Evolutionary conservation across 1,140 invertebrate genomes (phyloP), one percentile per base, ranked within the genome.

Genomic region (Protaetia brevitarsis): DNA sequence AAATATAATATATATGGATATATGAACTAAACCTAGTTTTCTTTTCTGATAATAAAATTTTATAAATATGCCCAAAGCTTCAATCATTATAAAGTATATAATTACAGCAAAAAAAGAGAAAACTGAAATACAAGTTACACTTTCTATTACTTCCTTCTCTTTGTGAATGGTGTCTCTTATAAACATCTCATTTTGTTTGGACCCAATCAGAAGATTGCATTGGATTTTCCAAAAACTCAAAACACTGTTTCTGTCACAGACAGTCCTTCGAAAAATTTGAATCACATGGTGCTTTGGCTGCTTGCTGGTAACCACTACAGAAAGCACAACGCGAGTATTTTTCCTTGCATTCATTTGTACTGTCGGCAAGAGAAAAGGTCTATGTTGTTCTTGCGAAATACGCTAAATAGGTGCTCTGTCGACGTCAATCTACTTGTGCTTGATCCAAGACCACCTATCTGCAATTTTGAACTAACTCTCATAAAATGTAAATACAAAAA

Each of bases 351-450:
- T 60, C 29, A 66, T 72, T 72, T 72, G 71, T 71, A 71, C 71
- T 71, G 71, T 72, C 69, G 67, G 67, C 67, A 72, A 71, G 69
- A 72, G 67, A 72, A 71, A 67, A 63, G 56, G 61, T 69, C 65
- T 66, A 68, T 68, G 67, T 61, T 51, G 68, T 70, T 64, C 65
- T 69, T 66, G 37, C 65, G 51, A 69, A 41, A 41, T 57, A 63
- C 30, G 16, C 37, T 61, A 23, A 16, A 51, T 16, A 4, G 10
- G 16, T 37, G 2, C 11, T 27, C 13, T 34, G 26, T 67, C 57
- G 23, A 29, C 26, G 3, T 34, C 23, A 31, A 62, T 63, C 37
- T 36, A 69, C 27, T 56, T 8, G n/a, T n/a, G n/a, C n/a, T 51
- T 23, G 2, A 51, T 23, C 13, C 31, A 34, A 34, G 7, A 26